Evolutionary conservation across 2,113 vertebrate species (phyloP).

Genomic region (Saccopteryx leptura): DNA sequence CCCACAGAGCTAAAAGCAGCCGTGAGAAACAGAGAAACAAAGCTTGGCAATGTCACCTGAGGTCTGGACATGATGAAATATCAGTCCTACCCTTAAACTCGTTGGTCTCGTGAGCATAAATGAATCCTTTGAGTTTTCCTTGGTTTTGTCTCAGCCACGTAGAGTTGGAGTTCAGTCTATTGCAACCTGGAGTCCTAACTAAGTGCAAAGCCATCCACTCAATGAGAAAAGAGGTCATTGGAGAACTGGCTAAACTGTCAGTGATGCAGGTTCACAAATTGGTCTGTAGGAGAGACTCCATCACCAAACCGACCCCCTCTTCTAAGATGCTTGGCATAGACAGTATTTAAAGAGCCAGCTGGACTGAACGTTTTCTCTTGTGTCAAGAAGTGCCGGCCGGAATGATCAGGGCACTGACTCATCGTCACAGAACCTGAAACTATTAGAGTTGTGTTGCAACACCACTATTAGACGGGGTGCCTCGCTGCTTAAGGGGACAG

Average conservation of each 20-base stretch:
- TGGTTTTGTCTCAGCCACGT: background rate
- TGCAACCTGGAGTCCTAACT: background rate
- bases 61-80: background rate
- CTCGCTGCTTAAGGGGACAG: background rate
- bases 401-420: background rate
- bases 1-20: background rate
- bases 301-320: background rate
- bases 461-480: background rate
- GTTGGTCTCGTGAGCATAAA: background rate
- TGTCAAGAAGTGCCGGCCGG: background rate
- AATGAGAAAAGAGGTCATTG: background rate
- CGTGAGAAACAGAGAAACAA: background rate
- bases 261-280: background rate
- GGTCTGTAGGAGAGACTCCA: background rate
- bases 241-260: background rate
- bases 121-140: background rate
- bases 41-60: rapidly evolving
- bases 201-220: background rate
- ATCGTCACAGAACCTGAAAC: background rate
- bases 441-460: background rate
- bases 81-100: background rate
- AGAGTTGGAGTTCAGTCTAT: background rate
- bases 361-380: background rate
- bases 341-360: background rate
- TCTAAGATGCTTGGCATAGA: background rate